phyloP scores from a whole-genome alignment of 2,113 vertebrate genomes.

The Salvator merianae region DNA sequence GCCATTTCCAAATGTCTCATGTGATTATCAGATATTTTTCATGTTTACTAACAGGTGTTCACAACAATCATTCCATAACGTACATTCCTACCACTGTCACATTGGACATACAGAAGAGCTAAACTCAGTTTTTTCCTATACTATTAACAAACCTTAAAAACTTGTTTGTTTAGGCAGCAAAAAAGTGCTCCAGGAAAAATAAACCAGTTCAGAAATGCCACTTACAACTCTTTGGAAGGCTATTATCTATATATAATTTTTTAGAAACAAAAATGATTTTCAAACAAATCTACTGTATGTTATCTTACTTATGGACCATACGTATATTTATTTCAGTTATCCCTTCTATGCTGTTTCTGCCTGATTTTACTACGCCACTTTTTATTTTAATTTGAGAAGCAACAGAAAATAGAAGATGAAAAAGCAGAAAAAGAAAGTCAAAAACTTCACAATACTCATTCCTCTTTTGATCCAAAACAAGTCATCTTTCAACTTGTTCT shows the following conservation, averaged over 20 bases:
- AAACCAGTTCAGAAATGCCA: neutral
- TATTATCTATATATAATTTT: neutral
- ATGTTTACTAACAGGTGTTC: neutral
- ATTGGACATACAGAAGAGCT: neutral
- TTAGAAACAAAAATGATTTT: too few species aligned
- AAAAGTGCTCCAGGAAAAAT: neutral
- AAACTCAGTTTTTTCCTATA: neutral
- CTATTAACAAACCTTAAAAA: neutral
- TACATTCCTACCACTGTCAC: neutral
- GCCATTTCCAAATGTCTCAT: neutral
- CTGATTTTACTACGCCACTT: neutral
- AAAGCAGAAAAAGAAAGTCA: neutral
- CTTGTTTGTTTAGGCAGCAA: neutral
- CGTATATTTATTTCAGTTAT: neutral
- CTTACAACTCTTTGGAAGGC: neutral
- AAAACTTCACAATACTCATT: slow-evolving; percentile 14
- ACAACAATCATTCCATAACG: neutral
- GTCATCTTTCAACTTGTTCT: too few species aligned
- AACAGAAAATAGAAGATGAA: neutral
- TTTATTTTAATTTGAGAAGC: neutral
- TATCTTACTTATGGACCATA: neutral
- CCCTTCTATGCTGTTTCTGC: slow-evolving; percentile 6
- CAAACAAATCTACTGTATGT: slow-evolving; percentile 7
- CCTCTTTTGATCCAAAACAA: too few species aligned
- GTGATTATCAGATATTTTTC: neutral